A percentile compares a stretch with the other conserved stretches of the same genome.
These are phyloP conservation scores for Sphecodes monilicornis DNA, from an alignment of 2,888 invertebrate genomes.

Conservation along the genomic window DNA sequence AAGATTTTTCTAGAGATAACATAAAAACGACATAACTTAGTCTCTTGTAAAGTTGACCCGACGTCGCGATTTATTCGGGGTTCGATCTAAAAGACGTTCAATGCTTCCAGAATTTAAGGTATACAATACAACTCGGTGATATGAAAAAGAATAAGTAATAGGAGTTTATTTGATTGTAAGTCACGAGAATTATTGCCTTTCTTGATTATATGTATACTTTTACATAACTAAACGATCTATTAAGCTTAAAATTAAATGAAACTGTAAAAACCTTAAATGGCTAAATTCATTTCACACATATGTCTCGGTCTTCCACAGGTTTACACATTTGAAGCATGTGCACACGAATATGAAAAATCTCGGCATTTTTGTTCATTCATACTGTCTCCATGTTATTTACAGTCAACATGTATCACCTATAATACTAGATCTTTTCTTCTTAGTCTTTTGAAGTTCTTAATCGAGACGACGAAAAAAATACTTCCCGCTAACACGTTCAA, in stretches of 20 bases:
- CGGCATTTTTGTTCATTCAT: slow-evolving; percentile 37
- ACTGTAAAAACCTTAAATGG: slow-evolving; percentile 51
- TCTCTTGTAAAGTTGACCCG: slow-evolving; percentile 26
- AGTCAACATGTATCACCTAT: slow-evolving; percentile 35
- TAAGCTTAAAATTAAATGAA: slow-evolving; percentile 64
- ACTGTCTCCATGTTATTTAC: slow-evolving; percentile 42
- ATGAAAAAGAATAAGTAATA: slow-evolving; percentile 59
- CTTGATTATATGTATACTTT: slow-evolving; percentile 62
- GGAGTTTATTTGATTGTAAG: slow-evolving; percentile 60
- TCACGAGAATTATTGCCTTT: slow-evolving; percentile 50
- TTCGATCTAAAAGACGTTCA: slow-evolving; percentile 31
- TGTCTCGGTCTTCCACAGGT: background rate
- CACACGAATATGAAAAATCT: slow-evolving; percentile 27
- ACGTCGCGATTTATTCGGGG: slow-evolving; percentile 5
- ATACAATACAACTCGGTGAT: slow-evolving; percentile 65
- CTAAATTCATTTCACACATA: slow-evolving; percentile 26
- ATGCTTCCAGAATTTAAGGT: slow-evolving; percentile 56
- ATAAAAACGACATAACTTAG: slow-evolving; percentile 15
- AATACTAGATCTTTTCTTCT: slow-evolving; percentile 52
- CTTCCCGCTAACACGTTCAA: slow-evolving; percentile 11
- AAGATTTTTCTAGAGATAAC: slow-evolving; percentile 11
- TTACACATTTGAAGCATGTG: slow-evolving; percentile 18
- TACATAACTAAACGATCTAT: slow-evolving; percentile 56
- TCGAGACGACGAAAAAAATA: slow-evolving; percentile 29
- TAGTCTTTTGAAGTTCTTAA: slow-evolving; percentile 44